These are phyloP conservation scores for Actinostola sp. DNA, from an alignment of 92 coral and sea anemone species.

Conservation along the genomic window DNA sequence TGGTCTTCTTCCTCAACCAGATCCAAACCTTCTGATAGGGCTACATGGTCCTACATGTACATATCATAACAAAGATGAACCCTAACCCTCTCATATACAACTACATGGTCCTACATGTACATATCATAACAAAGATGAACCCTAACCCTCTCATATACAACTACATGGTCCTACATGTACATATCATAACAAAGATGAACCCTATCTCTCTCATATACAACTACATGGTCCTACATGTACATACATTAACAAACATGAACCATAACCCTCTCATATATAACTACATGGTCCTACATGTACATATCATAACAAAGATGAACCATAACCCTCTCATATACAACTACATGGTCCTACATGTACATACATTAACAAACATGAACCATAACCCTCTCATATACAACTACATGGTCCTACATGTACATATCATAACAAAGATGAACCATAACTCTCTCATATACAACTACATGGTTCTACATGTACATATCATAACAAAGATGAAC, in stretches of 20 bases:
- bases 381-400: too few relatives aligned
- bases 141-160: slow-evolving; percentile 65
- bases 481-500: too few relatives aligned
- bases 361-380: not conserved
- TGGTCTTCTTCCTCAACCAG: slow-evolving; percentile 98
- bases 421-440: too few relatives aligned
- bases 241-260: not conserved
- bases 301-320: not conserved
- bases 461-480: too few relatives aligned
- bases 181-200: not conserved
- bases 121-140: slow-evolving; percentile 7
- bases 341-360: too few relatives aligned
- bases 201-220: too few relatives aligned
- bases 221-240: slow-evolving; percentile 36
- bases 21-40: slow-evolving; percentile 75
- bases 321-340: too few relatives aligned
- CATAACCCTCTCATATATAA: too few relatives aligned
- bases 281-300: too few relatives aligned
- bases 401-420: too few relatives aligned
- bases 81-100: slow-evolving; percentile 65
- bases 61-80: slow-evolving; percentile 7
- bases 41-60: slow-evolving; percentile 65
- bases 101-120: slow-evolving; percentile 65
- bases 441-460: too few relatives aligned
- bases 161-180: slow-evolving; percentile 41